A percentile compares a stretch with the other conserved stretches of the same genome.
phyloP scores from a whole-genome alignment of 2,797 vertebrate genomes.

The Acestrorhynchus altus region DNA sequence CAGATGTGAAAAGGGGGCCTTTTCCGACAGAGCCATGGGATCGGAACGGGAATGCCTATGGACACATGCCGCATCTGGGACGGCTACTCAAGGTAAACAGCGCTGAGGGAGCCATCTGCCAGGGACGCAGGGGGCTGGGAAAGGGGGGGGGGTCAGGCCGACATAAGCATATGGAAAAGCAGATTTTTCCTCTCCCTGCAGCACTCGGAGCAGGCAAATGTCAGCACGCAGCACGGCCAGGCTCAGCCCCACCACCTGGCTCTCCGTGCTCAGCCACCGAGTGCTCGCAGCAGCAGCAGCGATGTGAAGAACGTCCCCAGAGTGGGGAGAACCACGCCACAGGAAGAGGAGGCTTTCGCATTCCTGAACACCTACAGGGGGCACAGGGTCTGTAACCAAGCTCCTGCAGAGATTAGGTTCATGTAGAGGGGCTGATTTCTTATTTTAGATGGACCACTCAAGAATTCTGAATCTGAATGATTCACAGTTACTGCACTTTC shows the following conservation, averaged over 20 bases:
- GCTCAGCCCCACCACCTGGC: conserved; percentile 97
- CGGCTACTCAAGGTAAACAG: conserved; percentile 96
- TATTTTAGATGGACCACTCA: too few species aligned
- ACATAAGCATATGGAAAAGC: conserved; percentile 99
- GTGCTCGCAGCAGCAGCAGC: conserved; percentile 82
- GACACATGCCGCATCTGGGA: conserved; percentile 89
- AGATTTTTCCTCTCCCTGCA: conserved; percentile 98
- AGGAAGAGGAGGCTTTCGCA: neutral
- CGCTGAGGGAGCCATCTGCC: conserved; percentile 98
- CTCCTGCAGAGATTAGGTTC: neutral
- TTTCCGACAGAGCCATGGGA: conserved; percentile 42
- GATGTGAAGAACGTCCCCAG: conserved; percentile 87
- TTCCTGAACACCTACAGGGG: neutral
- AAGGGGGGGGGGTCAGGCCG: conserved; percentile 83
- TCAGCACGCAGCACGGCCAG: conserved; percentile 84
- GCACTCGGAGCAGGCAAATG: conserved; percentile 93
- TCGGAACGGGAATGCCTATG: conserved; percentile 73
- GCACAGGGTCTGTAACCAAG: neutral
- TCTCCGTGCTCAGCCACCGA: conserved; percentile 94
- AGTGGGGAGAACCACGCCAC: conserved; percentile 59
- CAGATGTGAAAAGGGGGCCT: neutral
- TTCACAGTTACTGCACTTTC: too few species aligned
- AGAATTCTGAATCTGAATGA: too few species aligned
- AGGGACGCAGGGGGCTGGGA: conserved; percentile 66
- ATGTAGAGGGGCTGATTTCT: too few species aligned